Evolutionary conservation across 2,797 vertebrate genomes (phyloP), one percentile per base, ranked within the genome.

Genomic region (Poliocrania exsul): DNA sequence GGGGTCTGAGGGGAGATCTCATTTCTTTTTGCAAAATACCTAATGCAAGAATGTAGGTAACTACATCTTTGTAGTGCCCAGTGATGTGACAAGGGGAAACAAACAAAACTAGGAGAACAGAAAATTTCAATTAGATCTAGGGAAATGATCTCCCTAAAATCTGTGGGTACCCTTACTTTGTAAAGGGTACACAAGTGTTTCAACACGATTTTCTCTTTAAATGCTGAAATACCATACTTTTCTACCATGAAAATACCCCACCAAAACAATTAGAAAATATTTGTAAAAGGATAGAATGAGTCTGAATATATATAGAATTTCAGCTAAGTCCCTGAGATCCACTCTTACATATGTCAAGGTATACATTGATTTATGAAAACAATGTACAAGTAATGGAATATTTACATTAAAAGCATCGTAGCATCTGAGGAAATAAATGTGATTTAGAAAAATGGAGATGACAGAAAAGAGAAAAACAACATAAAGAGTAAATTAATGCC

Each of bases 231-330:
- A 1, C 2, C 5, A 13, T 20, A 33, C 1, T 70, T 70, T 18
- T 26, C 1, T 29, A 44, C 21, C 0, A 26, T 19, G 64, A 28
- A 35, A 31, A 40, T 38, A 14, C 2, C 3, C 3, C 20, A 21
- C 16, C 1, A 51, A 42, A 40, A n/a, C 8, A 9, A n/a, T 24
- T 14, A 9, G 4, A 33, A 70, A 62, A 61, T 65, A 79, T 69
- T 47, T 70, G 10, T 21, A 62, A 71, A 54, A 18, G 14, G 50
- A 51, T 5, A 69, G 23, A 74, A 53, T 33, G 3, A 37, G 10
- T 24, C 47, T 51, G 46, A 21, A 91, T 81, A 74, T 25, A 33
- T 28, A 58, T 6, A 69, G 14, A 74, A 72, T 51, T 73, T 6
- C 53, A 81, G 46, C 2, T 3, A 58, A 78, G 84, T 57, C 7